Base-by-base conservation (phyloP, 2,888 invertebrate species). In the Tetragonisca angustula region DNA sequence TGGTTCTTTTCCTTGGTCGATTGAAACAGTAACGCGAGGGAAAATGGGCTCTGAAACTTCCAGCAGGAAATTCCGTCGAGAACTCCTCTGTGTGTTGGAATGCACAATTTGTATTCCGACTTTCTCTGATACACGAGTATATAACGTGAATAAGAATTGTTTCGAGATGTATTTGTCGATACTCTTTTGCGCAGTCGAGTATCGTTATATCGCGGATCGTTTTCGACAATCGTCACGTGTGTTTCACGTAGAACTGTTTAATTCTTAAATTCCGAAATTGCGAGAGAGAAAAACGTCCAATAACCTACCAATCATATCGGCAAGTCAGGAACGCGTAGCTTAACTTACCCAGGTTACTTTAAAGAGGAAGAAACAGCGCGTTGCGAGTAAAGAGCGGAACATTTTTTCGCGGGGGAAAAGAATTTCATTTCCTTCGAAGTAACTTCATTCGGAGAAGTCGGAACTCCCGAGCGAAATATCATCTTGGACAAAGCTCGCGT, bases 401-500 rank as follows among this genome's bases (percentile, higher is more conserved):
- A n/a, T 21, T 36, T 36, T 9, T 36, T 36, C 36, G 6, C 36
- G 1, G 6, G 27, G 61, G 27, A 24, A 56, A n/a, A n/a, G 24
- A 19, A 5, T 4, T 24, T 11, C 24, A n/a, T 50, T 54, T 36
- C n/a, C n/a, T 5, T 19, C 19, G 13, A 2, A 13, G 6, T 9
- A 21, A 27, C 32, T 21, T 21, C 32, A 27, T 54, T 27, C 27
- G 21, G 9, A 43, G 11, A 43, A 43, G 27, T 54, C 9, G 19
- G 54, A 78, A 78, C 24, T 69, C 19, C 15, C 56, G 36, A 49
- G 17, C 5, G 50, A 76, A 81, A 52, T 54, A 54, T 52, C 76
- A 36, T 21, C 19, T 0, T 19, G 43, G 32, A 59, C 11, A 52
- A 75, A 68, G 50, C 56, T 36, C 56, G 65, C 49, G 19, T 59